Conservation (phyloP, 2,888 invertebrate genomes). For the Agonopterix heracliana region DNA sequence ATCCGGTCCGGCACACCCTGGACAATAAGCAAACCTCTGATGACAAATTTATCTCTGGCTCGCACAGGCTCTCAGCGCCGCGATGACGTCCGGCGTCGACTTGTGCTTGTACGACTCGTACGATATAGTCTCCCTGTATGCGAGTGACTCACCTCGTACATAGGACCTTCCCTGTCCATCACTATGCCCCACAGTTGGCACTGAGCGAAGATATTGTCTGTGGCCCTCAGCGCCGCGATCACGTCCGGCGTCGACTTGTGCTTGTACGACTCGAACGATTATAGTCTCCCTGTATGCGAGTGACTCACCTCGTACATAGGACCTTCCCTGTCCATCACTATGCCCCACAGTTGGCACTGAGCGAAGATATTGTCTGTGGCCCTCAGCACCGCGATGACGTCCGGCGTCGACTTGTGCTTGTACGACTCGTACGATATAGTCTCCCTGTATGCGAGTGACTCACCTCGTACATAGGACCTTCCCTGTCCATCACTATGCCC, state of each 20-base stretch:
- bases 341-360: conserved; percentile 89
- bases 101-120: too few species aligned
- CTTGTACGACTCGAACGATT: conserved; percentile 74
- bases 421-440: conserved; percentile 74
- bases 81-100: too few species aligned
- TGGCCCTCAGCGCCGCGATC: conserved; percentile 80
- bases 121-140: too few species aligned
- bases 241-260: conserved; percentile 84
- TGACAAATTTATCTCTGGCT: too few species aligned
- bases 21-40: too few species aligned
- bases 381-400: conserved; percentile 84
- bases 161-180: conserved; percentile 85
- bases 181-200: conserved; percentile 91
- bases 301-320: conserved; percentile 84
- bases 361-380: conserved; percentile 84
- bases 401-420: conserved; percentile 80
- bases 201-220: conserved; percentile 85
- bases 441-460: conserved; percentile 80
- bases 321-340: conserved; percentile 88
- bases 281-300: conserved; percentile 79
- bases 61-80: conserved; percentile 80
- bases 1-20: too few species aligned
- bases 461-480: conserved; percentile 87
- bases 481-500: conserved; percentile 86
- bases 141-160: conserved; percentile 82